Evolutionary conservation across 2,888 invertebrate species (phyloP).

Genomic region (Macrostomum cliftonense): DNA sequence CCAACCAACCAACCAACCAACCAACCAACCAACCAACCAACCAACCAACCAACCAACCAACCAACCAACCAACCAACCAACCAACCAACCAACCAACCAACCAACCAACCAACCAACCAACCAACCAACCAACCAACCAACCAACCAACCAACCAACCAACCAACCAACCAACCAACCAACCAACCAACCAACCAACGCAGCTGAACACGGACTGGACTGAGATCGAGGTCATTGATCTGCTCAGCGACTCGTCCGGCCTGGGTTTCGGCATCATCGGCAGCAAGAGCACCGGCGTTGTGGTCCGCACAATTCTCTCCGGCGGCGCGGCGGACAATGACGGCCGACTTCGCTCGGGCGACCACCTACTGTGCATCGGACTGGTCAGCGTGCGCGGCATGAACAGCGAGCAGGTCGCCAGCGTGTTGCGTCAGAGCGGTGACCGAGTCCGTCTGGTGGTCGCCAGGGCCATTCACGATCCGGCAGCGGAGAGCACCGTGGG

Average conservation of each 20-base stretch:
- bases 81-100: too few relatives aligned
- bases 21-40: too few relatives aligned
- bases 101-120: too few relatives aligned
- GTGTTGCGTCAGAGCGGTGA: constrained; percentile 84
- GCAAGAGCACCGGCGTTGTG: constrained; percentile 87
- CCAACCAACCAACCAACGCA: constrained; percentile 27
- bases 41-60: too few relatives aligned
- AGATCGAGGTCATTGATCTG: constrained; percentile 90
- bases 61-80: too few relatives aligned
- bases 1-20: too few relatives aligned
- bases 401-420: constrained; percentile 77
- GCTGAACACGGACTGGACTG: constrained; percentile 97
- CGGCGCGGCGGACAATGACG: constrained; percentile 88
- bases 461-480: constrained; percentile 43
- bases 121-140: too few relatives aligned
- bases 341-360: constrained; percentile 81
- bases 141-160: too few relatives aligned
- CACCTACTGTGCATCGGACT: constrained; percentile 73
- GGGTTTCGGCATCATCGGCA: constrained; percentile 93
- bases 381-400: constrained; percentile 80
- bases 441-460: constrained; percentile 78
- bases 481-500: constrained; percentile 1
- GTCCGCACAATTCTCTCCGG: constrained; percentile 93
- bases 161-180: too few relatives aligned
- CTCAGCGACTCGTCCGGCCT: constrained; percentile 91